Conservation (phyloP, 2,888 invertebrate species). For the Coecobrya sp. region DNA sequence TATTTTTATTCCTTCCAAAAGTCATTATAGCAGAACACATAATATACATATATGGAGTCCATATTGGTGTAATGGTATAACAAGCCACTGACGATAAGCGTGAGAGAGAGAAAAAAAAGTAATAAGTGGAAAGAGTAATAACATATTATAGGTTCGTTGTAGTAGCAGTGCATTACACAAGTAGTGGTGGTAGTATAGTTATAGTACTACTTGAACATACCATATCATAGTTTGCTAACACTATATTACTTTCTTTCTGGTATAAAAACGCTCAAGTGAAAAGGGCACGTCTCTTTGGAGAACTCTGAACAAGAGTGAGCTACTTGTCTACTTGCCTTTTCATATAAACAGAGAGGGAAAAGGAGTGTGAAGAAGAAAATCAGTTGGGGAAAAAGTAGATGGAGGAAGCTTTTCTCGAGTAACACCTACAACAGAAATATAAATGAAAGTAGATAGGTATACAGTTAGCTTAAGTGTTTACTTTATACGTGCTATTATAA, state of each 20-base stretch:
- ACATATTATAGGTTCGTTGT: conserved; percentile 30
- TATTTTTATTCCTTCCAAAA: conserved; percentile 12
- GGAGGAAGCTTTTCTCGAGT: conserved; percentile 77
- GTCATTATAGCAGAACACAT: neutral
- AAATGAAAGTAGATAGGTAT: conserved; percentile 35
- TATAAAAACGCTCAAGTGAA: conserved; percentile 62
- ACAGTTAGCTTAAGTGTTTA: conserved; percentile 5
- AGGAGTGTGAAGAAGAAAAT: conserved; percentile 68
- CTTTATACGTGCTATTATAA: neutral
- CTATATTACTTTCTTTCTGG: neutral
- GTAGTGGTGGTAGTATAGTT: neutral
- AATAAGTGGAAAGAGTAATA: conserved; percentile 71
- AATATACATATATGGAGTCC: neutral
- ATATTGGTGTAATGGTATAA: conserved; percentile 58
- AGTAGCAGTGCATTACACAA: neutral
- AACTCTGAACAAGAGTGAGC: conserved; percentile 64
- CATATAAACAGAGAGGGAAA: conserved; percentile 17
- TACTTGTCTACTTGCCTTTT: conserved; percentile 68
- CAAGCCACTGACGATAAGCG: conserved; percentile 75
- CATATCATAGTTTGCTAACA: conserved; percentile 23
- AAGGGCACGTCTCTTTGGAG: conserved; percentile 72
- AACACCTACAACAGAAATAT: conserved; percentile 83
- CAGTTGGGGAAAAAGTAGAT: conserved; percentile 79
- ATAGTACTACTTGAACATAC: conserved; percentile 12
- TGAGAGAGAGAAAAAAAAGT: conserved; percentile 34